Evolutionary conservation across 2,113 vertebrate genomes (phyloP), one percentile per base, ranked within the genome.

Genomic region (Vireo altiloquus): DNA sequence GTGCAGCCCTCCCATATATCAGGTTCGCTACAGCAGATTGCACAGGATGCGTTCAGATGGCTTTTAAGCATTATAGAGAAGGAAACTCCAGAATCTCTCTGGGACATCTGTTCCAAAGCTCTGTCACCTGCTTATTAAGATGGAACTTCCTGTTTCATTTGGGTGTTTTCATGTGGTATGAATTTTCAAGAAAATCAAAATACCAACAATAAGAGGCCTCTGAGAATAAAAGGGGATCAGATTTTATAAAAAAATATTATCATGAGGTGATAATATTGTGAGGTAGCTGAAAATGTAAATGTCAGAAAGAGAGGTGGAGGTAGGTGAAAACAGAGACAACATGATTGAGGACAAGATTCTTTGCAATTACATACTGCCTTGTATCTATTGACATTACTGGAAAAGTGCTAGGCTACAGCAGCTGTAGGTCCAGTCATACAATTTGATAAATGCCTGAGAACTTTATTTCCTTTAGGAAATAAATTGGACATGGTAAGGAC

Each of bases 1-100:
- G n/a, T 8, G 15, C 47, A 30, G 9, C 47, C 3, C 19, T 7
- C 2, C 1, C 1, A 2, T 25, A 61, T 2, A 54, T 4, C 10
- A 39, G n/a, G 19, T 18, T 87, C 40, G 25, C n/a, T 35, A 35
- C 16, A 63, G 30, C 24, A 70, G 49, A 35, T 30, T 63, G 25
- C 25, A 18, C 6, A 22, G 49, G 16, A 15, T 35, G 16, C 5
- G 11, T 47, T 63, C 47, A 40, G 20, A 20, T 6, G 3, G 40
- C 30, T 49, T 79, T 87, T 40, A n/a, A 59, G 17, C 37, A 22
- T 37, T 37, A 12, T 17, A 52, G 53, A 35, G 35, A 50, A 35
- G 31, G 21, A 79, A 6, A 40, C 11, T 25, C 25, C 49, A 30
- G 20, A 71, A 56, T 22, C 11, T 35, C 24, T 56, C 30, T 40